These are phyloP conservation scores for Campylorhamphus procurvoides DNA, from an alignment of 2,113 vertebrate genomes.

Conservation along the genomic window DNA sequence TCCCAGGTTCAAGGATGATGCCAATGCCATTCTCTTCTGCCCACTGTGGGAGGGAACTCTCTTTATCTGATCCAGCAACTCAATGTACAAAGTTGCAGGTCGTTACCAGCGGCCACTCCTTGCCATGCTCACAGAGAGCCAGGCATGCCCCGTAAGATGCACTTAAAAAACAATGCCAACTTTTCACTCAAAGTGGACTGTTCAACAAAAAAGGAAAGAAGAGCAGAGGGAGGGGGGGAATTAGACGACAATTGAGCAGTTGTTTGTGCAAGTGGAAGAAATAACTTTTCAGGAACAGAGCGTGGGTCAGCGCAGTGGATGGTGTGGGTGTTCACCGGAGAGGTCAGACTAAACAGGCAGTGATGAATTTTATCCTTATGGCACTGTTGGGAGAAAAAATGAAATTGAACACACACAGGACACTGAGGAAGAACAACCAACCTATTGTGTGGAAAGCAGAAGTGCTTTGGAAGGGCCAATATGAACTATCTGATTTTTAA, in stretches of 20 bases:
- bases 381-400: conserved; percentile 68
- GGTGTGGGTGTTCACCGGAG: conserved; percentile 67
- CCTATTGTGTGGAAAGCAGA: conserved; percentile 64
- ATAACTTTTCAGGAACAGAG: conserved; percentile 66
- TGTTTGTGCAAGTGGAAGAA: conserved; percentile 68
- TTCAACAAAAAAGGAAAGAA: not conserved
- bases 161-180: not conserved
- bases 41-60: not conserved
- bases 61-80: not conserved
- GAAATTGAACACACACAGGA: conserved; percentile 64
- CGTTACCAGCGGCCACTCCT: not conserved
- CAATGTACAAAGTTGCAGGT: not conserved
- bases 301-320: conserved; percentile 44
- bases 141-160: accelerated
- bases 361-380: conserved; percentile 59
- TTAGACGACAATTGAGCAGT: conserved; percentile 25
- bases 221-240: not conserved
- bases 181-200: not conserved
- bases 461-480: not conserved
- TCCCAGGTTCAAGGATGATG: not conserved
- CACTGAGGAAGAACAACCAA: conserved; percentile 62
- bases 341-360: conserved; percentile 75
- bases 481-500: conserved; percentile 5
- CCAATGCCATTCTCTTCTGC: accelerated
- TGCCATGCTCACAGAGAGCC: not conserved